Conservation (phyloP, 2,797 vertebrate genomes). For the Hypotaenidia philippensis region DNA sequence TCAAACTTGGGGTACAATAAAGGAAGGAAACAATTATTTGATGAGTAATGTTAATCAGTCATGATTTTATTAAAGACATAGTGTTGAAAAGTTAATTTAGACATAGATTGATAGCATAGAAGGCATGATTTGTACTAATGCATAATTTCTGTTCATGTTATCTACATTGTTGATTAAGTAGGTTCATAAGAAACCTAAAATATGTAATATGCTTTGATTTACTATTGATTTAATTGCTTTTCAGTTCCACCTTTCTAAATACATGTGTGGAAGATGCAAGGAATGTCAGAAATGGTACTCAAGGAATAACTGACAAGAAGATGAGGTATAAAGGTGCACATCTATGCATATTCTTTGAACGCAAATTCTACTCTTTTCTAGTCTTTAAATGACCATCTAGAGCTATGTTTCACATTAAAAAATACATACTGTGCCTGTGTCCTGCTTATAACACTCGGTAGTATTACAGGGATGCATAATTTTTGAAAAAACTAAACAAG, state of each 20-base stretch:
- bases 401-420: slow-evolving; percentile 22
- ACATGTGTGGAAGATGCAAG: not conserved
- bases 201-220: not conserved
- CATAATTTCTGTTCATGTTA: not conserved
- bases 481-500: slow-evolving; percentile 27
- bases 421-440: not conserved
- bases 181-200: not conserved
- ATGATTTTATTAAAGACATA: not conserved
- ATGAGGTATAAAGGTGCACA: slow-evolving; percentile 70
- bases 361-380: slow-evolving; percentile 73
- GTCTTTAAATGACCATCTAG: slow-evolving; percentile 70
- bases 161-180: not conserved
- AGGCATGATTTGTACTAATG: not conserved
- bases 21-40: not conserved
- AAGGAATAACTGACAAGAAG: slow-evolving; percentile 69
- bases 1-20: not conserved
- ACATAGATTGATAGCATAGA: not conserved
- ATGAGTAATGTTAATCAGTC: not conserved
- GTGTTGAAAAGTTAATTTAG: not conserved
- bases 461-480: not conserved
- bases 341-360: slow-evolving; percentile 73
- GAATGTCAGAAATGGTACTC: slow-evolving; percentile 11
- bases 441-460: slow-evolving; percentile 36
- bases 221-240: not conserved
- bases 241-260: not conserved